Evolutionary conservation across 2,888 invertebrate genomes (phyloP).

Genomic region (Drosophila rubida): DNA sequence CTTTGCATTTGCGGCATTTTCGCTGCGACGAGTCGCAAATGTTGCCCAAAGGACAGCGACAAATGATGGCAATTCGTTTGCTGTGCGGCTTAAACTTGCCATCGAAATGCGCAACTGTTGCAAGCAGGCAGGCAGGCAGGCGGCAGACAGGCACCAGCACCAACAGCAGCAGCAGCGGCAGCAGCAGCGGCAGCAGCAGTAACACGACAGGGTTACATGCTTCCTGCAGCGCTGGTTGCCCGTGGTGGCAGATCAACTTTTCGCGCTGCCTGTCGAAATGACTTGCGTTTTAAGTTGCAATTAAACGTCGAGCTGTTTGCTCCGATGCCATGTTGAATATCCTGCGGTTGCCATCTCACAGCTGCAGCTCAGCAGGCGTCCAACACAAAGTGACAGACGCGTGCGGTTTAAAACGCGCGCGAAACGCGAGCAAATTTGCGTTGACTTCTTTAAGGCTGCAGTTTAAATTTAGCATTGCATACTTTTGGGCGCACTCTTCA

Average conservation of each 20-base stretch:
- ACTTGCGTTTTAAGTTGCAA: conserved; percentile 72
- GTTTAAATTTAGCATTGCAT: not conserved
- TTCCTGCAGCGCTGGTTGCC: conserved; percentile 22
- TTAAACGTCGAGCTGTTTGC: conserved; percentile 60
- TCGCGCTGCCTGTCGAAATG: conserved; percentile 56
- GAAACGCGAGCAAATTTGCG: not conserved
- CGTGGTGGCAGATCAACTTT: conserved; percentile 53
- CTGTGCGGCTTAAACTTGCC: conserved; percentile 61
- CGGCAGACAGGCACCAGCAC: conserved; percentile 1
- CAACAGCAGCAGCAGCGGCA: not conserved
- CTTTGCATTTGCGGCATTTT: not conserved
- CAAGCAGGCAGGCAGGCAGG: conserved; percentile 11
- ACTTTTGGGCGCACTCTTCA: not conserved
- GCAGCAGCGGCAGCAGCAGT: not conserved
- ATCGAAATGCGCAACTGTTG: conserved; percentile 55
- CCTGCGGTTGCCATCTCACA: conserved; percentile 19
- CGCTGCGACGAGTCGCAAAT: conserved; percentile 32
- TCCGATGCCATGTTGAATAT: conserved; percentile 25
- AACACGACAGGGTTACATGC: conserved; percentile 1
- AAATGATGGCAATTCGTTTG: conserved; percentile 79
- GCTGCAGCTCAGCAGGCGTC: not conserved
- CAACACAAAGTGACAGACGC: not conserved
- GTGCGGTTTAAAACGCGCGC: conserved; percentile 29
- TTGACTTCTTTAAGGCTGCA: conserved; percentile 30
- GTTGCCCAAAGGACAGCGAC: conserved; percentile 52